A percentile compares a stretch with the other conserved stretches of the same genome.
Evolutionary conservation across 2,888 invertebrate species (phyloP).

Genomic region (Drosophila monieri): DNA sequence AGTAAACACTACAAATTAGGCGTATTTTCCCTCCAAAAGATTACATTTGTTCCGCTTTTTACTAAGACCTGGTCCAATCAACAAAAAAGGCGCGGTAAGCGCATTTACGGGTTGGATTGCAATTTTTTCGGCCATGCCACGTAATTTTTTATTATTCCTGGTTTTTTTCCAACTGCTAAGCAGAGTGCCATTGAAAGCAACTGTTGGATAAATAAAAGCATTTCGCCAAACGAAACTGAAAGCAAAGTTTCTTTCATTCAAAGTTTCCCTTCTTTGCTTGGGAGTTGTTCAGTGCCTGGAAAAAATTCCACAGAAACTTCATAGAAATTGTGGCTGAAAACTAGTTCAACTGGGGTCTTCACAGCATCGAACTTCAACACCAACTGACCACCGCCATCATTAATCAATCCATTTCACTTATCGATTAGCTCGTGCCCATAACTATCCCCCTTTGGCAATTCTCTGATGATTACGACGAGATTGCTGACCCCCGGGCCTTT

Average conservation of each 20-base stretch:
- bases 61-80: slow-evolving; percentile 52
- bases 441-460: slow-evolving; percentile 14
- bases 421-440: slow-evolving; percentile 59
- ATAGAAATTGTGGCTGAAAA: slow-evolving; percentile 5
- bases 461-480: slow-evolving; percentile 23
- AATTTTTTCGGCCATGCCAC: slow-evolving; percentile 35
- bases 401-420: slow-evolving; percentile 58
- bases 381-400: slow-evolving; percentile 38
- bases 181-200: slow-evolving; percentile 32
- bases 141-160: slow-evolving; percentile 50
- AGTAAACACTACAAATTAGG: neutral
- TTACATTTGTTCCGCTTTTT: slow-evolving; percentile 15
- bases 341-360: slow-evolving; percentile 13
- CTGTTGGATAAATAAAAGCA: slow-evolving; percentile 21
- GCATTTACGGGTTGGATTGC: slow-evolving; percentile 67
- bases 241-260: slow-evolving; percentile 15
- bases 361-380: slow-evolving; percentile 1
- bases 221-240: slow-evolving; percentile 9
- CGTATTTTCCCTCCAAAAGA: slow-evolving; percentile 13
- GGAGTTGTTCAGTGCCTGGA: neutral
- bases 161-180: slow-evolving; percentile 45
- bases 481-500: slow-evolving; percentile 46
- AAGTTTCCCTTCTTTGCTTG: slow-evolving; percentile 16
- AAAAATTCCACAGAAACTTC: slow-evolving; percentile 8
- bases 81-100: slow-evolving; percentile 50